phyloP scores from a whole-genome alignment of 1,140 invertebrate species.

The Drosophila bifasciata region DNA sequence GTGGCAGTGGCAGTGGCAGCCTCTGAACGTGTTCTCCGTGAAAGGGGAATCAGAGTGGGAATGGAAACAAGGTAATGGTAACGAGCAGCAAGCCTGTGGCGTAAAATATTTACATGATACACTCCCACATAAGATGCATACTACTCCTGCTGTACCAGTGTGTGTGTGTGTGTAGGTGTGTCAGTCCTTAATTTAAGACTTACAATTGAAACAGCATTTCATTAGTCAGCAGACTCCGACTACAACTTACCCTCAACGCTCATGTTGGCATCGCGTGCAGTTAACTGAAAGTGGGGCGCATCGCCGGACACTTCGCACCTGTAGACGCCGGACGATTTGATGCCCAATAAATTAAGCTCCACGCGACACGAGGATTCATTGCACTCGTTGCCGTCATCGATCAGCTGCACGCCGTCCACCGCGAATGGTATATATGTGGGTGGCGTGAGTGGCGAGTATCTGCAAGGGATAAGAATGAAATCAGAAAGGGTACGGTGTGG shows the following conservation, averaged over 20 bases:
- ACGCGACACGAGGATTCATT: constrained; percentile 85
- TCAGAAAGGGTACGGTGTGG: neutral
- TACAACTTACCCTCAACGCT: constrained; percentile 86
- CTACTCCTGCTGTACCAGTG: neutral
- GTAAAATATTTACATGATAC: constrained; percentile 56
- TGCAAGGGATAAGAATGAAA: constrained; percentile 12
- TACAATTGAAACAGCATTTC: constrained; percentile 73
- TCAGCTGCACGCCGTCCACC: constrained; percentile 88
- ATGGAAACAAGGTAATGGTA: constrained; percentile 20
- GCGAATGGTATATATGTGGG: constrained; percentile 70
- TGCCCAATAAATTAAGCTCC: constrained; percentile 85
- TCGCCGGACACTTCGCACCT: constrained; percentile 87
- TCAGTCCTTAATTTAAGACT: constrained; percentile 63
- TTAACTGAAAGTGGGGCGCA: constrained; percentile 86
- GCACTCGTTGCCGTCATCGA: constrained; percentile 89
- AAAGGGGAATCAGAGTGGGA: constrained; percentile 1
- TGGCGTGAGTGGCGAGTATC: constrained; percentile 77
- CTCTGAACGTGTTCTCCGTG: too few species aligned
- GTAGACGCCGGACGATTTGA: constrained; percentile 85
- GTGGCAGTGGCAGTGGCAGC: too few species aligned
- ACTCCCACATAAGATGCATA: constrained; percentile 15
- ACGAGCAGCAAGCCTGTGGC: neutral
- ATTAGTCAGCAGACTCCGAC: constrained; percentile 31
- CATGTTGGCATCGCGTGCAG: constrained; percentile 86
- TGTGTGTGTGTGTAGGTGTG: neutral